Base-by-base conservation (phyloP, 2,113 vertebrate genomes). In the Deroptyus accipitrinus region DNA sequence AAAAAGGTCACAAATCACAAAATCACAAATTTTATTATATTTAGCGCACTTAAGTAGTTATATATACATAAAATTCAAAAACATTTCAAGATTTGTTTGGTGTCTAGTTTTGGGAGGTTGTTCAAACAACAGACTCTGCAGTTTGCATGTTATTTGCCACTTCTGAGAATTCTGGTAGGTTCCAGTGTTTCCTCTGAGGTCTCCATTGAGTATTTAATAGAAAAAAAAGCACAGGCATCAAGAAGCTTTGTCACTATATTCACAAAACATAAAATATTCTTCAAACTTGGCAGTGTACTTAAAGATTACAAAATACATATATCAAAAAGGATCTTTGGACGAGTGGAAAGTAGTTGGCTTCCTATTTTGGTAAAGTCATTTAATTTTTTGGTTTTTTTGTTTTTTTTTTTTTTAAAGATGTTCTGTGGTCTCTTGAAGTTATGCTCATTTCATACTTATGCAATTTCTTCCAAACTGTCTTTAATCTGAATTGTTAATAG, bases 141-240 rank as follows among this genome's bases (percentile, higher is more conserved):
- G 72, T 93, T 74, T 86, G 25, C 54, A 17, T 73, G 54, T 86
- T 85, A 79, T 46, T 87, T 96, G 82, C 70, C 55, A 83, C 51
- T 92, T 88, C 52, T 67, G 79, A 67, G 75, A 83, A 67, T 93
- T 90, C 76, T 93, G 35, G 64, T 92, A 80, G 72, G 61, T 83
- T 85, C 54, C 41, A 35, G 24, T 86, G 30, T 88, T 95, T 96
- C 75, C 68, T 86, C 83, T 78, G 67, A 92, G 46, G 35, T 70
- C 44, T 94, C 81, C 80, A n/a, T 59, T 88, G 75, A 86, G 55
- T 70, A 62, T 67, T 92, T 88, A 92, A 61, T 28, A 70, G 51
- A 44, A 94, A 75, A 75, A 86, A 61, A 55, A 3, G 3, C 18
- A 72, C 57, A 72, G 41, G 61, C 83, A 67, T 90, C 61, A 70